Conservation (phyloP, 2,113 vertebrate species). For the Microtus montanus region DNA sequence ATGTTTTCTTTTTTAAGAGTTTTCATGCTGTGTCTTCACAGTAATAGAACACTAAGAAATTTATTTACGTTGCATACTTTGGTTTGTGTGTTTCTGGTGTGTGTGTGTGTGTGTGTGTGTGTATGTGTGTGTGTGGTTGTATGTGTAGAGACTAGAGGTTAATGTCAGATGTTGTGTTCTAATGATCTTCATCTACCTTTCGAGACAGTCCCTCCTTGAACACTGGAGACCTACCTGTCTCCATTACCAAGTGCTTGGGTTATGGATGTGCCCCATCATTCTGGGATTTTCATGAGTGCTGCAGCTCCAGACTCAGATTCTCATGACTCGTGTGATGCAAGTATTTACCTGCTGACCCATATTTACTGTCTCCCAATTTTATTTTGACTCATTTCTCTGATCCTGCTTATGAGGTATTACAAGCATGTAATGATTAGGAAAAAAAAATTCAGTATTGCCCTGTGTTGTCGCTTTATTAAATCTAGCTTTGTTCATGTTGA, state of each 20-base stretch:
- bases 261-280: not conserved
- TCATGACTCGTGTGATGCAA: not conserved
- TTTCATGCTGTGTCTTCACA: not conserved
- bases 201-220: not conserved
- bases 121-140: not conserved
- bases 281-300: not conserved
- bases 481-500: not conserved
- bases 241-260: not conserved
- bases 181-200: not conserved
- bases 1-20: not conserved
- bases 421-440: not conserved
- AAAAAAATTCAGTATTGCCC: not conserved
- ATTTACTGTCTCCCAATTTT: not conserved
- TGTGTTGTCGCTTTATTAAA: not conserved
- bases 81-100: not conserved
- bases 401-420: not conserved
- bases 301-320: not conserved
- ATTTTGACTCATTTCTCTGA: not conserved
- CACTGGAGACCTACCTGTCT: not conserved
- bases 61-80: not conserved
- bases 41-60: not conserved
- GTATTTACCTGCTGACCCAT: not conserved
- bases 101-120: not conserved
- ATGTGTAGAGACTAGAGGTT: not conserved
- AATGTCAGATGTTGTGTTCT: not conserved